phyloP scores from a whole-genome alignment of 2,797 vertebrate genomes.

The Coccyzus lansbergi region DNA sequence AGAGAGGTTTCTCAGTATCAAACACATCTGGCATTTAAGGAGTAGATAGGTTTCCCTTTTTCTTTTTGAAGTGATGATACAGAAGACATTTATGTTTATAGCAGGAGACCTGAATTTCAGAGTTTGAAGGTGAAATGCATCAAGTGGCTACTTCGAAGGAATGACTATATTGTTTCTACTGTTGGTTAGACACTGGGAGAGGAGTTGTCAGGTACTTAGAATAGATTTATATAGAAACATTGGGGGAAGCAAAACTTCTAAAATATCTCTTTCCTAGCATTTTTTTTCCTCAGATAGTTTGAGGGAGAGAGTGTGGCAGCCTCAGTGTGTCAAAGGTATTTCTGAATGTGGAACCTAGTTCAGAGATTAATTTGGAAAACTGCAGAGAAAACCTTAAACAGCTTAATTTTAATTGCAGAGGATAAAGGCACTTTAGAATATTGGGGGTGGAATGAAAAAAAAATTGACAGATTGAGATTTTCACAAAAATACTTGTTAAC shows the following conservation, averaged over 20 bases:
- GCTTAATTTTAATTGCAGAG: neutral
- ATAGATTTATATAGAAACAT: neutral
- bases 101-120: neutral
- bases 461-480: neutral
- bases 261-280: neutral
- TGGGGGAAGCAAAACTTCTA: fast-evolving
- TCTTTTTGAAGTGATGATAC: neutral
- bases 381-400: neutral
- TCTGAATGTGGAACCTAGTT: neutral
- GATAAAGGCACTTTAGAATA: neutral
- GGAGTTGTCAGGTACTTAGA: neutral
- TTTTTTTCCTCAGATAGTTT: neutral
- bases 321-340: neutral
- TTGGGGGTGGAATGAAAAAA: neutral
- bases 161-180: neutral
- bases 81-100: neutral
- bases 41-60: neutral
- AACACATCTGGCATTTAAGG: neutral
- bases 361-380: neutral
- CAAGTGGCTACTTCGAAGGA: neutral
- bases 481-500: neutral
- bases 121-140: neutral
- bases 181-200: neutral
- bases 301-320: fast-evolving
- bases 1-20: neutral